These are phyloP conservation scores for Camponotus pennsylvanicus DNA, from an alignment of 1,140 invertebrate species.

Conservation along the genomic window DNA sequence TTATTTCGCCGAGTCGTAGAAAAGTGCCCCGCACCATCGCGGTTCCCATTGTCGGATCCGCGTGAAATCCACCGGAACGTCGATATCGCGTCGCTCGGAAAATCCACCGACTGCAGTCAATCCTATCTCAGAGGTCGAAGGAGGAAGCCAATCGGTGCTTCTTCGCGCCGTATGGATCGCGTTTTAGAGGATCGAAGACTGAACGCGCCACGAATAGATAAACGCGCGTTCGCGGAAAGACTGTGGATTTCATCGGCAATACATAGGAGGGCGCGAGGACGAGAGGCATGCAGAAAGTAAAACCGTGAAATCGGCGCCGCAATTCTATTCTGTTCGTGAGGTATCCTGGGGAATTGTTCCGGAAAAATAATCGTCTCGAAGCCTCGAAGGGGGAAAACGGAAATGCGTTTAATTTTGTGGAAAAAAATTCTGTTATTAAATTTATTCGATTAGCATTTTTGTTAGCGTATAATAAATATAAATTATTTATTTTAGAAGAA, in stretches of 20 bases:
- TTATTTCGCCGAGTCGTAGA: conserved; percentile 58
- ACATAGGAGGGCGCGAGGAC: neutral
- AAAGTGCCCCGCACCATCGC: conserved; percentile 41
- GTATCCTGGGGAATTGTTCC: neutral
- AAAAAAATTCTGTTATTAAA: conserved; percentile 1
- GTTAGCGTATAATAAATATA: conserved; percentile 6
- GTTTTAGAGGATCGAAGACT: conserved; percentile 53
- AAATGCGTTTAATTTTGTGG: conserved; percentile 41
- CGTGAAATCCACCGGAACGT: conserved; percentile 54
- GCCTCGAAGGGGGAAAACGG: conserved; percentile 6
- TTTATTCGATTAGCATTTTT: neutral
- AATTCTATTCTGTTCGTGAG: conserved; percentile 42
- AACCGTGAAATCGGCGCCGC: conserved; percentile 46
- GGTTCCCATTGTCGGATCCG: conserved; percentile 52
- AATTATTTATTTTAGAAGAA: conserved; percentile 11
- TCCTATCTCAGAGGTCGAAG: conserved; percentile 40
- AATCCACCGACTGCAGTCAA: conserved; percentile 56
- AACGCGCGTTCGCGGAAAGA: conserved; percentile 54
- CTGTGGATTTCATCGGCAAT: conserved; percentile 51
- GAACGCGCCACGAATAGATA: conserved; percentile 57
- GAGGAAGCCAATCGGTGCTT: conserved; percentile 38
- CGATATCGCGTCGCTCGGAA: conserved; percentile 52
- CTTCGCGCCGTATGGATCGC: conserved; percentile 50
- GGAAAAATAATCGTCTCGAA: conserved; percentile 41
- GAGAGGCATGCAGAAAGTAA: neutral